Evolutionary conservation across 2,797 vertebrate species (phyloP), one percentile per base, ranked within the genome.

Genomic region (Decapterus maruadsi): DNA sequence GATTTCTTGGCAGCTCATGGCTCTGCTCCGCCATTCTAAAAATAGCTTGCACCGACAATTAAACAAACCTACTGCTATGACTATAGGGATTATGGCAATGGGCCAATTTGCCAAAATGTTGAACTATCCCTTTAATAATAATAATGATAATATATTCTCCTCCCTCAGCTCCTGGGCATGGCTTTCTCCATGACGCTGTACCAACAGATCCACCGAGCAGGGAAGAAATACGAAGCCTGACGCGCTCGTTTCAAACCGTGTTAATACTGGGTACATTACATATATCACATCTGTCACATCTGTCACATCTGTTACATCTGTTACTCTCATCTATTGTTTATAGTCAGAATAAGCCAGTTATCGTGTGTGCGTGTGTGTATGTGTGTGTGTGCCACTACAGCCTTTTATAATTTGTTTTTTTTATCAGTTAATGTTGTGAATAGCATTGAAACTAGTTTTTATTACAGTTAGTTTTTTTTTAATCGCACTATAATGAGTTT

Each of bases 171-270:
- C 74, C 96, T 99, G 36, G 98, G 98, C 42, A 99, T 99, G 98
- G 98, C 97, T 20, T 99, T 99, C 92, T 99, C 98, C 68, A 99
- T 99, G 98, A 99, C 97, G 2, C 95, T 99, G 22, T 99, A 99
- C 94, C 98, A 99, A 81, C 98, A 99, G 91, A 98, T 99, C 91
- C 98, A 98, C 94, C 94, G 97, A 87, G 95, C 95, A 45, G 97
- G 97, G 68, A 99, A 99, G 94, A 99, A 99, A 91, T 99, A 98
- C 0, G 96, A 97, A 62, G 98, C 98, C 74, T 99, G 95, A 96
- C 0, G 8, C 0, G 3, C 4, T 36, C 11, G 14, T 53, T 43
- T 57, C 59, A 70, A 42, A 11, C 29, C 29, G 38, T 75, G 31
- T 66, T 13, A 43, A 29, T 43, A n/a, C 46, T 8, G 2, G 45